phyloP scores from a whole-genome alignment of 2,113 vertebrate species.

The Hippopotamus amphibius region DNA sequence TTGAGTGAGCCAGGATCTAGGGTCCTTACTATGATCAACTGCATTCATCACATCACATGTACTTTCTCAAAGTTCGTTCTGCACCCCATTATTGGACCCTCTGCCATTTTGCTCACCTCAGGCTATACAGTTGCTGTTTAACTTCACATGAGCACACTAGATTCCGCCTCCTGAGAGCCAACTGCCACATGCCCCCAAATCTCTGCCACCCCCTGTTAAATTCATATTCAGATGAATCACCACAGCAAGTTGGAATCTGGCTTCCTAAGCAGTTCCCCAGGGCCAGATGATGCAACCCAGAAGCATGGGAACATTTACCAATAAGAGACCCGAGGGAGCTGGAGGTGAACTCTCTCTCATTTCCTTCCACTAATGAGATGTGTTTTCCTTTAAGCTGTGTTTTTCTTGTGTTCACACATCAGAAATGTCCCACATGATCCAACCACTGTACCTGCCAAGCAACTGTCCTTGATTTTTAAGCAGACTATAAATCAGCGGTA shows the following conservation, averaged over 20 bases:
- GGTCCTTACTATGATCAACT: not conserved
- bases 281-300: not conserved
- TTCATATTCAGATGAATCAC: not conserved
- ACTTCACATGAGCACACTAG: not conserved
- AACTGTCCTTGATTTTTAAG: not conserved
- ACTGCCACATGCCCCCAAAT: not conserved
- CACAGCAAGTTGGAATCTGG: not conserved
- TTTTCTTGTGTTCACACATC: not conserved
- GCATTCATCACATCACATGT: not conserved
- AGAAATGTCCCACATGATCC: not conserved
- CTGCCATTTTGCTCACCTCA: not conserved
- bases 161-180: not conserved
- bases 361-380: not conserved
- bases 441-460: not conserved
- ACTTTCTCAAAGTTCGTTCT: not conserved
- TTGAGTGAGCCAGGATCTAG: not conserved
- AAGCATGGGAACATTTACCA: not conserved
- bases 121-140: not conserved
- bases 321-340: not conserved
- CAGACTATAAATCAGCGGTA: not conserved
- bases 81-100: no score
- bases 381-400: not conserved
- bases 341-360: not conserved
- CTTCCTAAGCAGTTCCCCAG: not conserved
- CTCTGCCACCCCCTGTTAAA: not conserved